A percentile compares a stretch with the other conserved stretches of the same genome.
phyloP scores from a whole-genome alignment of 2,888 invertebrate species.

The Patella ulyssiponensis region DNA sequence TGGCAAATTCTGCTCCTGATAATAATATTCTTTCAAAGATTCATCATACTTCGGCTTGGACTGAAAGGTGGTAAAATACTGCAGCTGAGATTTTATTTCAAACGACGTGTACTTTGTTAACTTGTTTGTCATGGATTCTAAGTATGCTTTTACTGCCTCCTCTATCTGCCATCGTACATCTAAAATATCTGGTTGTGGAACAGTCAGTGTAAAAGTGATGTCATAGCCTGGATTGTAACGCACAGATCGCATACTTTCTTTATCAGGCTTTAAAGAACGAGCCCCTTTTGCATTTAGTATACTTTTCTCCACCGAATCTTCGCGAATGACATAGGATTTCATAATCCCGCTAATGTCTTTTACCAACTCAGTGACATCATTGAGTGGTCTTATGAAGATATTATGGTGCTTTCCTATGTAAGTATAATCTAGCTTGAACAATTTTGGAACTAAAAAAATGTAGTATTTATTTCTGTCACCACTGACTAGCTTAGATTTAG shows the following conservation, averaged over 20 bases:
- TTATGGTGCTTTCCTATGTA: background rate
- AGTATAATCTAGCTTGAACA: background rate
- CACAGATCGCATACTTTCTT: constrained; percentile 69
- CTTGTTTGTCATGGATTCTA: background rate
- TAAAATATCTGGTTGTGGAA: constrained; percentile 84
- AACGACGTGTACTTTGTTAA: background rate
- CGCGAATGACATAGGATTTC: constrained; percentile 53
- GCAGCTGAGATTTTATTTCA: constrained; percentile 74
- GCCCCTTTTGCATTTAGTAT: constrained; percentile 52
- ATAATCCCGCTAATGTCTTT: constrained; percentile 38
- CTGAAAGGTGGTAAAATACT: constrained; percentile 85
- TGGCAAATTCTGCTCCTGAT: constrained; percentile 82
- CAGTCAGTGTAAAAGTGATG: constrained; percentile 85
- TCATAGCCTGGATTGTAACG: constrained; percentile 78
- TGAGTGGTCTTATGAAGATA: background rate
- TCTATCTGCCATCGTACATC: constrained; percentile 81
- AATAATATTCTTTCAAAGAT: constrained; percentile 76
- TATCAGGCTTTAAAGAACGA: constrained; percentile 65
- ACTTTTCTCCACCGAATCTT: constrained; percentile 49
- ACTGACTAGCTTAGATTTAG: background rate
- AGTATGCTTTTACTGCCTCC: constrained; percentile 76
- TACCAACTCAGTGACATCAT: constrained; percentile 40
- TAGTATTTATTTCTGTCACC: background rate
- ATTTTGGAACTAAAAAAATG: background rate
- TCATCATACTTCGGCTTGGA: constrained; percentile 80